A percentile compares a stretch with the other conserved stretches of the same genome.
These are phyloP conservation scores for Gobius niger DNA, from an alignment of 2,113 vertebrate species.

Conservation along the genomic window DNA sequence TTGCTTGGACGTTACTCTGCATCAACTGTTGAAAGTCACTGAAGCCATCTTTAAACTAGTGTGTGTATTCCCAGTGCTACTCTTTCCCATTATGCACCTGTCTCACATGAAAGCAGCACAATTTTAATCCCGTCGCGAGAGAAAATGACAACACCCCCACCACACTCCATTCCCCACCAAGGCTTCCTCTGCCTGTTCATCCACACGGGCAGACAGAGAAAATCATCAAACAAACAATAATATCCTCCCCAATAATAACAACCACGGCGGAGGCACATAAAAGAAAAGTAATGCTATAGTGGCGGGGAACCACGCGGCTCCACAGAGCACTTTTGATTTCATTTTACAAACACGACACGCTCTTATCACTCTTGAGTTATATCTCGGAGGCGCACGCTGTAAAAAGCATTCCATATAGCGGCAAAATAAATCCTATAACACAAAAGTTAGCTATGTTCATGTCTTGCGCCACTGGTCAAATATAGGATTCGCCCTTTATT, in stretches of 20 bases:
- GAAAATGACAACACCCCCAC: background rate
- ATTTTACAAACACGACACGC: constrained; percentile 16
- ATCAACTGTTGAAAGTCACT: too few relatives aligned
- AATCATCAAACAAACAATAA: constrained; percentile 10
- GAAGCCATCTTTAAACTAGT: too few relatives aligned
- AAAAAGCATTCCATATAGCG: constrained; percentile 8
- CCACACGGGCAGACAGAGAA: background rate
- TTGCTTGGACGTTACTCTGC: too few relatives aligned
- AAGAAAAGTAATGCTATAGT: constrained; percentile 9
- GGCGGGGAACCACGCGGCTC: background rate
- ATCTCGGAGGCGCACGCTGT: constrained; percentile 4
- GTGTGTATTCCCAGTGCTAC: background rate
- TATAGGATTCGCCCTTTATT: constrained; percentile 25
- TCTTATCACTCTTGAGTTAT: constrained; percentile 40
- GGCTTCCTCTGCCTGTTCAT: background rate
- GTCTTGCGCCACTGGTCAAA: constrained; percentile 34
- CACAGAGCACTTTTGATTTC: constrained; percentile 9
- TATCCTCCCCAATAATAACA: constrained; percentile 5
- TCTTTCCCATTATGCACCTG: background rate
- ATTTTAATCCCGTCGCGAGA: constrained; percentile 3
- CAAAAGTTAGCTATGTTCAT: constrained; percentile 19
- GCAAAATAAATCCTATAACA: constrained; percentile 19
- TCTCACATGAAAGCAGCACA: background rate
- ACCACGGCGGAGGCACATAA: background rate
- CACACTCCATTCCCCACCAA: background rate